Conservation (phyloP, 30 jellyfish, hydroid and myxozoan genomes). For the Turritopsis rubra region DNA sequence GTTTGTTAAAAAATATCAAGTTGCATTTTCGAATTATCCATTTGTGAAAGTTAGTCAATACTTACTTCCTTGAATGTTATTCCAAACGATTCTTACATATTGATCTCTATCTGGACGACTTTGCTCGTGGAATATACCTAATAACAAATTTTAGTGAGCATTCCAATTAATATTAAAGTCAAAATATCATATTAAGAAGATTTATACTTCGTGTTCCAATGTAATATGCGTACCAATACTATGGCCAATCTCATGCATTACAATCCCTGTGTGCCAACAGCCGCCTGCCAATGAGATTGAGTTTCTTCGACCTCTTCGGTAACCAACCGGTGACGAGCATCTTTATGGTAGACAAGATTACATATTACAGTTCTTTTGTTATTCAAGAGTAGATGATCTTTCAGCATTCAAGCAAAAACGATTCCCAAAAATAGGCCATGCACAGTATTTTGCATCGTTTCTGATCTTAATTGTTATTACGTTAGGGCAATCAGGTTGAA, state of each 20-base stretch:
- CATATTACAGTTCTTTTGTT: no score
- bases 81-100: neutral
- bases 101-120: neutral
- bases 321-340: conserved; percentile 41
- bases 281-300: conserved; percentile 21
- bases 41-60: neutral
- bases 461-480: no score
- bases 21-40: neutral
- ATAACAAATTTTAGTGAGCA: neutral
- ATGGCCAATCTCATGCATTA: conserved; percentile 34
- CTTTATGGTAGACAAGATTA: no score
- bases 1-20: no score
- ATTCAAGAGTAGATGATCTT: no score
- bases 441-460: no score
- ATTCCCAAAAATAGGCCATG: no score
- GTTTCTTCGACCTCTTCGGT: conserved; percentile 17
- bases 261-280: conserved; percentile 17
- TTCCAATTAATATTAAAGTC: neutral
- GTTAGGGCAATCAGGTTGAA: no score
- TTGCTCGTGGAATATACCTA: conserved; percentile 5
- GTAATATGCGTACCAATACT: conserved; percentile 15
- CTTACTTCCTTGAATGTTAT: neutral
- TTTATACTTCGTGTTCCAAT: neutral
- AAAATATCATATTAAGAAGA: neutral
- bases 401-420: no score